Evolutionary conservation across 30 jellyfish, hydroid and myxozoan genomes (phyloP), one percentile per base, ranked within the genome.

Genomic region (Phacellophora camtschatica): DNA sequence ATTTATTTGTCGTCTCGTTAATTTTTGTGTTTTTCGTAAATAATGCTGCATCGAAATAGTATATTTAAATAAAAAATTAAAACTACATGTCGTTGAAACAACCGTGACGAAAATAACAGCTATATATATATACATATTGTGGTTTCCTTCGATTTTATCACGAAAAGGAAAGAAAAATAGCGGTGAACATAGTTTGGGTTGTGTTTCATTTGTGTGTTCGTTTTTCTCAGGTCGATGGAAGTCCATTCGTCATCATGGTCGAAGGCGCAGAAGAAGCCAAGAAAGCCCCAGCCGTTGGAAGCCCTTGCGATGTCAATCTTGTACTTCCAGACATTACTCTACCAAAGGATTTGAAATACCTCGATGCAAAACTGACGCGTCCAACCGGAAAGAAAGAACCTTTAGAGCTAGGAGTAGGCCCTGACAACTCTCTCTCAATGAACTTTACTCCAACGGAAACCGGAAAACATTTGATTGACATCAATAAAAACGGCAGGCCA

Each of bases 221-320:
- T 29, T 18, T 39, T 2, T 51, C 19, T 6, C 53, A 80, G 91
- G 84, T 80, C 55, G 77, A 94, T 18, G 86, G 86, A 12, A 84
- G 96, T 74, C 98, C 98, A 24, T 91, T 91, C 92, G 56, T 86
- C 31, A 73, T 91, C 31, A 54, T 85, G 63, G 98, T 91, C 18
- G 95, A 67, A 65, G 90, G 90, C 18, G 71, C 50, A 16, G 94
- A 68, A n/a, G 81, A 70, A 19, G 84, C 93, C 2, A 74, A 53
- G 66, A 66, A 74, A 20, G 46, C 90, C 7, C 97, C 97, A 10
- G 69, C 88, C 3, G 97, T 88, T 11, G 97, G 97, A 51, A 34
- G 84, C 41, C 94, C 94, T 28, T 88, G 97, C 53, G 97, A 70
- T 57, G 88, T 81, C 28, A 90, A 90, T 66, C 69, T 82, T 1